Base-by-base conservation (phyloP, 2,113 vertebrate genomes). In the Psettodes erumei region DNA sequence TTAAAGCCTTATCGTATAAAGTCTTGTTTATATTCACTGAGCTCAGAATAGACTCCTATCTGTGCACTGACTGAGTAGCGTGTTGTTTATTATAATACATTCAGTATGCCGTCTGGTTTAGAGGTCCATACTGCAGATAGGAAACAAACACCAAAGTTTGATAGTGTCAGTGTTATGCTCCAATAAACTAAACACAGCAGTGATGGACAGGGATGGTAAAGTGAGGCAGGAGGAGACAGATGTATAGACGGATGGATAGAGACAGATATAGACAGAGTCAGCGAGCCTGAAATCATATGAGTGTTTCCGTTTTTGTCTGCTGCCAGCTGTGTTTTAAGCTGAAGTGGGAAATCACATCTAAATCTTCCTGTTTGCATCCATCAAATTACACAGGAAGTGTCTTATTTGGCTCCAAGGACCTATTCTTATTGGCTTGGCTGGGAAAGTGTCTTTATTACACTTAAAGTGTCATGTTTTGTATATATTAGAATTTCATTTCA, bases 201-300 rank as follows among this genome's bases (percentile, higher is more conserved):
- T 79, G 75, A 82, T 70, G 47, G 58, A 68, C 75, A 86, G 48
- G 32, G 33, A 58, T 19, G 65, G 76, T 37, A 27, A 62, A 59
- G 64, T 11, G 70, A 78, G 35, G 51, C 47, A 51, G 48, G 50
- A 48, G 30, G 71, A 68, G 69, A 73, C 53, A 48, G 71, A 84
- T 67, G 50, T 58, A 79, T 54, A 16, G 68, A 72, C 28, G 66
- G 64, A 73, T 59, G 71, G 64, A 83, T 58, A 28, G 64, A 81
- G 74, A 69, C 18, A 40, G 75, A 77, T 42, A 75, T 64, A 84
- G 79, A 79, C 42, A 21, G 60, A 82, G 38, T 23, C 56, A 60
- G 70, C 13, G n/a, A 75, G 81, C 68, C 72, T 75, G 84, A 77
- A 80, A 80, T 75, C 69, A 64, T 62, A 63, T 27, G 68, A 81